phyloP scores from a whole-genome alignment of 2,113 vertebrate species.

The Electrona antarctica region DNA sequence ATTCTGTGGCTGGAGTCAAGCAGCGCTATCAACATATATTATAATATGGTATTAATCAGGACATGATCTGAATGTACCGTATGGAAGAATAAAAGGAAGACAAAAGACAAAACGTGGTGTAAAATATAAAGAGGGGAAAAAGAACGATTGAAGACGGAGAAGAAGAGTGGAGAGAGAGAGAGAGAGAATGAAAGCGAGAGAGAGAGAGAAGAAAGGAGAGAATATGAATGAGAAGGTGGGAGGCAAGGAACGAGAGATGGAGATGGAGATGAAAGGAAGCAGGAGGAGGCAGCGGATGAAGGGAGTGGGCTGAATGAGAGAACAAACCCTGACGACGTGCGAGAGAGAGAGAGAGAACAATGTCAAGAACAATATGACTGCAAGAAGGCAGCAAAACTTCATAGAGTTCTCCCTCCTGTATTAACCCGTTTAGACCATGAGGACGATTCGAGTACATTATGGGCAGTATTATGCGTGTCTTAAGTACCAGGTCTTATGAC shows the following conservation, averaged over 20 bases:
- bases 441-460: too few species aligned
- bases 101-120: neutral
- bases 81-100: conserved; percentile 11
- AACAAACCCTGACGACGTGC: conserved; percentile 1
- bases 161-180: conserved; percentile 17
- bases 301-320: conserved; percentile 27
- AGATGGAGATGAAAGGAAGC: conserved; percentile 38
- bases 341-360: conserved; percentile 31
- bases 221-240: conserved; percentile 19
- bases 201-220: conserved; percentile 19
- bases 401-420: conserved; percentile 53
- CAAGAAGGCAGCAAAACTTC: conserved; percentile 33
- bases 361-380: conserved; percentile 42
- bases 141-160: neutral
- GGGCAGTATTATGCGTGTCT: too few species aligned
- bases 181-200: conserved; percentile 22
- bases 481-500: too few species aligned
- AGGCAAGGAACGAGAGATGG: conserved; percentile 18
- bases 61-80: conserved; percentile 10
- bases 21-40: neutral
- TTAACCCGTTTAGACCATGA: neutral
- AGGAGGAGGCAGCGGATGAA: conserved; percentile 16
- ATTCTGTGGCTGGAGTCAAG: neutral
- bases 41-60: neutral
- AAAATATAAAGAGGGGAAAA: neutral